Base-by-base conservation (phyloP, 2,113 vertebrate species). In the Ascaphus truei region DNA sequence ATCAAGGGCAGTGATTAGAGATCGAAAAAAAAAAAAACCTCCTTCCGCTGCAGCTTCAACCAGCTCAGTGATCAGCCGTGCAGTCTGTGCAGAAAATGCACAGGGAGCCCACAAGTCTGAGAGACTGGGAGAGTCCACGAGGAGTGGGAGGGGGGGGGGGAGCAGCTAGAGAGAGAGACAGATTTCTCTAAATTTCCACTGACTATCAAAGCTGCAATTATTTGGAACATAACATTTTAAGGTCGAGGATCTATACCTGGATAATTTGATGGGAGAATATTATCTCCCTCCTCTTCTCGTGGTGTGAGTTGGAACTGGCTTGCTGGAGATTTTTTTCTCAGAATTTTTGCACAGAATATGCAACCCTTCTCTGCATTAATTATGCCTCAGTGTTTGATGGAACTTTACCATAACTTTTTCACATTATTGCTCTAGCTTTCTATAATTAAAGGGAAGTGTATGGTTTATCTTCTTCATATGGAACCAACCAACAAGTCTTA, bases 41-140 rank as follows among this genome's bases (percentile, higher is more conserved):
- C 48, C 31, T 41, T 50, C 10, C 16, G 5, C 20, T 13, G 18
- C 56, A 7, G 15, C 27, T 11, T 27, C 43, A 10, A n/a, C 48
- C 27, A 20, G 60, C 26, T 31, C 39, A n/a, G 13, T 6, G 9
- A n/a, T n/a, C n/a, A n/a, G n/a, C n/a, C 25, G 23, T 1, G 47
- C 22, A 60, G 57, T 26, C 36, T 61, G 58, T 18, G 25, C 3
- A 26, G 58, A 16, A 29, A 16, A 31, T 64, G 62, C 37, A 33
- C 29, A 18, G 15, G 53, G 65, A 59, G 20, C 20, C 55, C n/a
- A 2, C 16, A 47, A 59, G 53, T 50, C 39, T 59, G 48, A 22
- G 43, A 52, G 56, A 30, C 33, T 41, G 67, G 67, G 45, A 51
- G 57, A 71, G 57, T 50, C 66, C 66, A 68, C 29, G 31, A 29